Base-by-base conservation (phyloP, 2,888 invertebrate species). In the Dolomedes plantarius region DNA sequence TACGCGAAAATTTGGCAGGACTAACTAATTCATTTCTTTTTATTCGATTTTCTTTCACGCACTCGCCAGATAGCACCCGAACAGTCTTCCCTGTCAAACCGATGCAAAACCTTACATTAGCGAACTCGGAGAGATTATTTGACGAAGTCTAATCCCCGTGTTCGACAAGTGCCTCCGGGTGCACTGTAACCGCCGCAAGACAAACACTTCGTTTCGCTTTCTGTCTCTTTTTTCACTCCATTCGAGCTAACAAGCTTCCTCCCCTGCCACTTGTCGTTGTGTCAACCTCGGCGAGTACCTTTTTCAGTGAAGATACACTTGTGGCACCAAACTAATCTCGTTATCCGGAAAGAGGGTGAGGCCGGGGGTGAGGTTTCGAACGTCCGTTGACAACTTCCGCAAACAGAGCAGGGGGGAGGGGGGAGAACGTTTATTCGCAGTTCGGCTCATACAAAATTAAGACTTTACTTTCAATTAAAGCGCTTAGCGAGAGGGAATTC, bases 261-360 rank as follows among this genome's bases (percentile, higher is more conserved):
- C 28, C 64, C 71, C 69, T 32, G 71, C 76, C 82, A 82, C 82
- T 82, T 82, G 82, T 82, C 82, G 82, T 75, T 82, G 82, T 82
- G 82, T 82, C 82, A 82, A 82, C 82, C 28, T 80, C 65, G 19
- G 67, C 36, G 46, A 71, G 72, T 72, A 80, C 79, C 79, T 76
- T 74, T 46, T 46, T 46, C 41, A 46, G 41, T 46, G 41, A 46
- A 46, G 41, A 46, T 46, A 46, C 41, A 46, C 41, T 46, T 46
- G 41, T 46, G 41, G 41, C 41, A 46, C 41, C 6, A 16, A 46
- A 46, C 41, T 46, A 46, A 46, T 46, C 41, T 46, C 41, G 41
- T 46, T 46, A 46, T 6, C 41, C 41, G 41, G 41, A 46, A 46
- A 36, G 16, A 16, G 41, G 16, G 41, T 41, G 16, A 46, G n/a